phyloP scores from a whole-genome alignment of 2,888 invertebrate genomes.

The Polylopha cassiicola region DNA sequence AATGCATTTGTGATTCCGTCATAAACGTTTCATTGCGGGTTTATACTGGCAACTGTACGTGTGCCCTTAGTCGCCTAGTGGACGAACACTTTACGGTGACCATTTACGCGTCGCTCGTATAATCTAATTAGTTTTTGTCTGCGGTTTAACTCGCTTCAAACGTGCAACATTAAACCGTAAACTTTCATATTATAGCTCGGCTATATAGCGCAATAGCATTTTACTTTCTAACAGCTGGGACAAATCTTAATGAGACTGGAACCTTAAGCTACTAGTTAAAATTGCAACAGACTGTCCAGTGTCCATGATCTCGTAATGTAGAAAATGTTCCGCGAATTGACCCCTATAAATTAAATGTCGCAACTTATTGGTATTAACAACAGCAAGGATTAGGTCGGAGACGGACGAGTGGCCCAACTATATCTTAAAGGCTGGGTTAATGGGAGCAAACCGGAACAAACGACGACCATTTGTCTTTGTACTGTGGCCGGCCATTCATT shows the following conservation, averaged over 20 bases:
- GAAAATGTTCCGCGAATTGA: too few species aligned
- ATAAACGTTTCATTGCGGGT: slow-evolving; percentile 55
- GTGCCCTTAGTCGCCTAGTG: slow-evolving; percentile 20
- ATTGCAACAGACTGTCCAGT: too few species aligned
- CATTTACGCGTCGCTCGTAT: slow-evolving; percentile 7
- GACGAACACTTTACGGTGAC: slow-evolving; percentile 4
- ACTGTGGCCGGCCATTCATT: not conserved
- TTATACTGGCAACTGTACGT: slow-evolving; percentile 38
- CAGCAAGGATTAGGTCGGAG: slow-evolving; percentile 36
- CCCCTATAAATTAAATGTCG: slow-evolving; percentile 42
- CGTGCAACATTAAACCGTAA: too few species aligned
- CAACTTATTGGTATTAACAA: slow-evolving; percentile 51
- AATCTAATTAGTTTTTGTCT: slow-evolving; percentile 10
- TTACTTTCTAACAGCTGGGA: too few species aligned
- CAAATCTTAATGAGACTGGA: too few species aligned
- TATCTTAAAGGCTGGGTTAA: slow-evolving; percentile 57
- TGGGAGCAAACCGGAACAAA: slow-evolving; percentile 62
- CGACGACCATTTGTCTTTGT: slow-evolving; percentile 51
- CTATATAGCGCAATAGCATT: too few species aligned
- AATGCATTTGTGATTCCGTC: slow-evolving; percentile 70
- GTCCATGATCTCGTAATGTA: too few species aligned
- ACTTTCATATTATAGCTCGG: too few species aligned
- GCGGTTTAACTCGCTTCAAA: too few species aligned
- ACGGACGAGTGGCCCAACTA: slow-evolving; percentile 38
- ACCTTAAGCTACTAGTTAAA: too few species aligned